These are phyloP conservation scores for Ameiurus melas DNA, from an alignment of 2,113 vertebrate species.

Conservation along the genomic window DNA sequence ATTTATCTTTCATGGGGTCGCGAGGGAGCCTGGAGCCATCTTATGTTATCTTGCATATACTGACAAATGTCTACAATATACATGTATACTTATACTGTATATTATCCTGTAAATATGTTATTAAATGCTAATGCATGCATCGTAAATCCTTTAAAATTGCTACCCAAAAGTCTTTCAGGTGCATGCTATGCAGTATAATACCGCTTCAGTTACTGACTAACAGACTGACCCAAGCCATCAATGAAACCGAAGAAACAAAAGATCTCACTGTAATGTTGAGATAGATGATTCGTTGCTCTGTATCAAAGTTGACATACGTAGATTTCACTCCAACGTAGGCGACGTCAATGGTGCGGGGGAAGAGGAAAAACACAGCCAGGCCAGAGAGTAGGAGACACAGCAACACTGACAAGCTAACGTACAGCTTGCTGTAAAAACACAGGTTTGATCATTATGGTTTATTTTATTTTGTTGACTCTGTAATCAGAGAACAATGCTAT, in stretches of 20 bases:
- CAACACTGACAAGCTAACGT: constrained; percentile 89
- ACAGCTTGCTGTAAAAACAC: constrained; percentile 82
- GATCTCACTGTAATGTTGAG: constrained; percentile 92
- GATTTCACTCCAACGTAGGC: constrained; percentile 93
- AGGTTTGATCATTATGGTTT: not conserved
- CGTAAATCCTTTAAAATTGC: not conserved
- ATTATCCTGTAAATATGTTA: not conserved
- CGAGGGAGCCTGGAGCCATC: not conserved
- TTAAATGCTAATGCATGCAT: not conserved
- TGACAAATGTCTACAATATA: not conserved
- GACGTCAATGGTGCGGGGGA: constrained; percentile 92
- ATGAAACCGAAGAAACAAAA: not conserved
- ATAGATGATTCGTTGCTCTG: constrained; percentile 79
- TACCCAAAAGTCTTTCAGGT: not conserved
- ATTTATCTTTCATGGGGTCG: too few species aligned
- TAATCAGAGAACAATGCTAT: not conserved
- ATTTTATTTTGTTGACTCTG: constrained; percentile 1
- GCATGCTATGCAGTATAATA: not conserved
- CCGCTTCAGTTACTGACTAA: not conserved
- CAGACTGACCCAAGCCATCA: not conserved
- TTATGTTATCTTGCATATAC: not conserved
- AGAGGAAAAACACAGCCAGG: constrained; percentile 93
- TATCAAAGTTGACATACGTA: constrained; percentile 84
- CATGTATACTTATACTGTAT: not conserved
- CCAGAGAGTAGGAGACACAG: constrained; percentile 90